phyloP scores from a whole-genome alignment of 2,113 vertebrate species.

The Neodon shergylaensis region DNA sequence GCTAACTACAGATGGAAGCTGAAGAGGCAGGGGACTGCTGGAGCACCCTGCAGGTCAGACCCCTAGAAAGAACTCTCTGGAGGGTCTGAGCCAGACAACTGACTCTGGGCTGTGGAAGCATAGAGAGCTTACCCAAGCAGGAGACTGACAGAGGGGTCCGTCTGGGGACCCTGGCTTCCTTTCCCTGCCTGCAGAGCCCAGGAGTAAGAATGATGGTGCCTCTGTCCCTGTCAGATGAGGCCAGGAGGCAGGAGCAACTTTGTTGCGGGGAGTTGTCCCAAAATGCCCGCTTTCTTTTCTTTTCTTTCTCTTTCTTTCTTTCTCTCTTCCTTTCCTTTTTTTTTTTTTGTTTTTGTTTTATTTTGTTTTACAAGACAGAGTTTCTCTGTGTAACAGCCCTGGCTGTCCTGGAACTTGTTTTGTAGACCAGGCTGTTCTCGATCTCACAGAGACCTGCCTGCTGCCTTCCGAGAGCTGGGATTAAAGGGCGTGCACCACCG shows the following conservation, averaged over 20 bases:
- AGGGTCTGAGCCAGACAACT: neutral
- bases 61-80: neutral
- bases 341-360: too few relatives aligned
- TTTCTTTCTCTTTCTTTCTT: fast-evolving
- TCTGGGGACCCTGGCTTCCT: neutral
- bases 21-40: neutral
- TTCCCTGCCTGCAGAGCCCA: neutral
- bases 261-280: neutral
- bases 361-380: too few relatives aligned
- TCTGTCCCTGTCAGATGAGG: fast-evolving
- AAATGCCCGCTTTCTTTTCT: neutral
- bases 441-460: neutral
- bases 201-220: neutral
- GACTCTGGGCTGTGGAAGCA: neutral
- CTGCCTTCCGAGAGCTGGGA: neutral
- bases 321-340: too few relatives aligned
- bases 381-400: too few relatives aligned
- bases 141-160: neutral
- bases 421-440: too few relatives aligned
- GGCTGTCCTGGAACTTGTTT: too few relatives aligned
- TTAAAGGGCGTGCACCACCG: neutral
- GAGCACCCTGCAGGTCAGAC: neutral
- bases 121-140: neutral
- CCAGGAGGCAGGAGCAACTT: neutral
- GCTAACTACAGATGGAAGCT: neutral